A percentile compares a stretch with the other conserved stretches of the same genome.
Conservation (phyloP, 2,113 vertebrate genomes). For the Eupsittula cactorum region DNA sequence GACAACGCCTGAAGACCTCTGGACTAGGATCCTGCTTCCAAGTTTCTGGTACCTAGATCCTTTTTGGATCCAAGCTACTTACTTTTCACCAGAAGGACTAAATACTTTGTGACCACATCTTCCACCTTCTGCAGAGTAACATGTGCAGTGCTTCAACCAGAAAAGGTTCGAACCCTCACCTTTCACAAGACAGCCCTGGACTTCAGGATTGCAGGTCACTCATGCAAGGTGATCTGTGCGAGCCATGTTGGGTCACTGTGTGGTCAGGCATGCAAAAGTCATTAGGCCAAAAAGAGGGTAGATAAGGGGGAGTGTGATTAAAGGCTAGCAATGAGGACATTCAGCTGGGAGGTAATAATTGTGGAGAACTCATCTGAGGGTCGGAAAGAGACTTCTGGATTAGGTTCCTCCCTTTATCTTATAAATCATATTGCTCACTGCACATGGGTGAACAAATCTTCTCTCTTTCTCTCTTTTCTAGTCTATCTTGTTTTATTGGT, state of each 20-base stretch:
- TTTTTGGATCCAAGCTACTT: not conserved
- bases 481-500: not conserved
- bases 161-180: not conserved
- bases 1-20: not conserved
- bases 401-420: not conserved
- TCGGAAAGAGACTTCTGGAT: not conserved
- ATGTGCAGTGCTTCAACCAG: not conserved
- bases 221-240: not conserved
- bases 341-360: not conserved
- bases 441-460: not conserved
- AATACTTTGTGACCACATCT: not conserved
- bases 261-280: not conserved
- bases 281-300: not conserved
- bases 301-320: not conserved
- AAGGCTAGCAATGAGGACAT: not conserved
- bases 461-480: not conserved
- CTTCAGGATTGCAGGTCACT: not conserved
- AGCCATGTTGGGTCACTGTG: accelerated
- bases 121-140: not conserved
- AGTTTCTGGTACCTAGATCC: not conserved
- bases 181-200: not conserved
- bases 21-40: not conserved
- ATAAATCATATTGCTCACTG: not conserved
- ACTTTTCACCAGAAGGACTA: not conserved
- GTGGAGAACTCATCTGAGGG: not conserved